Conservation (phyloP, 64 coral and sea anemone genomes). For the Montipora sp. region DNA sequence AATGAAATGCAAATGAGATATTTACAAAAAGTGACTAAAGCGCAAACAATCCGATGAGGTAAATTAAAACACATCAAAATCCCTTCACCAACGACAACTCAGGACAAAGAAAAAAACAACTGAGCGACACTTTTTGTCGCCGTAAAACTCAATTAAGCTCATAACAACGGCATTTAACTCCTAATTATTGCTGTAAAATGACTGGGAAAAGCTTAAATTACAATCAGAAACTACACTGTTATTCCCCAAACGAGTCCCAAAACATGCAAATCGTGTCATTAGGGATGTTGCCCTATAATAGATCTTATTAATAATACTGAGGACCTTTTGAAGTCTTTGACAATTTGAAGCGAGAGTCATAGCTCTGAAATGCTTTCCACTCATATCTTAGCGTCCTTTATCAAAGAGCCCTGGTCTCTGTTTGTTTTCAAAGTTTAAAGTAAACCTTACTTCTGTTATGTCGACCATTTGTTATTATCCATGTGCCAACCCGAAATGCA, state of each 20-base stretch:
- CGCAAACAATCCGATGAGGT: neutral
- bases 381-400: neutral
- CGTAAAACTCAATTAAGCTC: neutral
- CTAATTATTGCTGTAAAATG: slow-evolving; percentile 28
- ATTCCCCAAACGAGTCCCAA: neutral
- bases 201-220: slow-evolving; percentile 1
- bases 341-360: neutral
- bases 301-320: slow-evolving; percentile 13
- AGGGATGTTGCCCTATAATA: neutral
- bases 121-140: neutral
- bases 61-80: slow-evolving; percentile 1
- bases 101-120: neutral
- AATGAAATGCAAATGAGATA: neutral
- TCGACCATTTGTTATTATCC: neutral
- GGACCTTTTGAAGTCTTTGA: neutral
- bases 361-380: neutral
- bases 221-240: neutral
- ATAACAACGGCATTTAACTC: slow-evolving; percentile 16
- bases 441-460: neutral
- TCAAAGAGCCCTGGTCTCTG: neutral
- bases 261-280: neutral
- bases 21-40: neutral
- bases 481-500: neutral
- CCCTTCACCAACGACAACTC: neutral
- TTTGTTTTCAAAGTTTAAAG: neutral